phyloP scores from a whole-genome alignment of 1,140 invertebrate species.

The Ostrea denselamellosa region DNA sequence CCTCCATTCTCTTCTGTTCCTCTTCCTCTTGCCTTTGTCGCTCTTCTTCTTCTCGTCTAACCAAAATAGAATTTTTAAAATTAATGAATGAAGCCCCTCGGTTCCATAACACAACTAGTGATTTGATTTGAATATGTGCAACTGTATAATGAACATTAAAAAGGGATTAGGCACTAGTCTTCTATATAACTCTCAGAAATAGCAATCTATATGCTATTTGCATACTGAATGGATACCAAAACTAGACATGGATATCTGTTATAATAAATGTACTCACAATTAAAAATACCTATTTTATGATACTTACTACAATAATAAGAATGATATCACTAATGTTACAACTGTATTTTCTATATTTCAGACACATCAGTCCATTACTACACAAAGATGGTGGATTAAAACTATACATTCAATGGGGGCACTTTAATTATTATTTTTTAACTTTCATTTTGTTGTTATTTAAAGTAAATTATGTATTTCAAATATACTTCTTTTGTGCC shows the following conservation, averaged over 20 bases:
- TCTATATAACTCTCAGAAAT: neutral
- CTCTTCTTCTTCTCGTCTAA: slow-evolving; percentile 72
- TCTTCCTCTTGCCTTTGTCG: slow-evolving; percentile 70
- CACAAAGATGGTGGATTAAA: neutral
- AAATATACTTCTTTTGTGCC: too few species aligned
- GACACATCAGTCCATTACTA: neutral
- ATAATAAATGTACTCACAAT: slow-evolving; percentile 23
- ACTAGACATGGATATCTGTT: slow-evolving; percentile 11
- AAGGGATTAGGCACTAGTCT: too few species aligned
- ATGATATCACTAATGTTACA: neutral
- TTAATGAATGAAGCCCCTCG: too few species aligned
- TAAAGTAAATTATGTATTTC: too few species aligned
- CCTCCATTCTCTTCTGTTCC: slow-evolving; percentile 69
- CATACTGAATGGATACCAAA: neutral
- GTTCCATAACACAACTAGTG: neutral
- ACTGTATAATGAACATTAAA: too few species aligned
- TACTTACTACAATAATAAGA: neutral
- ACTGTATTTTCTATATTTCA: too few species aligned
- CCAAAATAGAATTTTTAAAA: slow-evolving; percentile 17
- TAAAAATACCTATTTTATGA: neutral
- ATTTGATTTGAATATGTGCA: too few species aligned
- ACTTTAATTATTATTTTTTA: too few species aligned
- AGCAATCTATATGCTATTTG: neutral
- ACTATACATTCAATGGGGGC: too few species aligned
- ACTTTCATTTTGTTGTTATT: too few species aligned